phyloP scores from a whole-genome alignment of 2,888 invertebrate species.

The Athalia cordata region DNA sequence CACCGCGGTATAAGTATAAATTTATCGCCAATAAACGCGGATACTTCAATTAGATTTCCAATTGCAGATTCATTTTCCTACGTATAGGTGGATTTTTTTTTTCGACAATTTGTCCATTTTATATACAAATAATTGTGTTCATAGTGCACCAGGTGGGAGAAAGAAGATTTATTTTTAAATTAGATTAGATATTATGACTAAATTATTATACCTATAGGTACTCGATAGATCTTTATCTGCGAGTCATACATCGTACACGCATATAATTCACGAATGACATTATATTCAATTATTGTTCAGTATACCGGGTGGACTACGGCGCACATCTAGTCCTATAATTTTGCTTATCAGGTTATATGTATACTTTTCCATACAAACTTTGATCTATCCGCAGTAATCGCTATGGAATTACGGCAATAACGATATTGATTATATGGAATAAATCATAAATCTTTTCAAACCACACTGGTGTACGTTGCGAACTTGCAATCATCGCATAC shows the following conservation, averaged over 20 bases:
- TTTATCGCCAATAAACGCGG: background rate
- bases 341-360: too few relatives aligned
- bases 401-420: too few relatives aligned
- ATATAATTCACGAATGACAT: slow-evolving; percentile 14
- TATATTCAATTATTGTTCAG: background rate
- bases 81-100: background rate
- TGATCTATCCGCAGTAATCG: too few relatives aligned
- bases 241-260: background rate
- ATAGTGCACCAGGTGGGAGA: too few relatives aligned
- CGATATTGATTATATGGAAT: too few relatives aligned
- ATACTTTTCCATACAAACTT: background rate
- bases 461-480: too few relatives aligned
- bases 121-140: too few relatives aligned
- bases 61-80: background rate
- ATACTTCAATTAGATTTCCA: slow-evolving; percentile 2
- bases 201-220: slow-evolving; percentile 1
- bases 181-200: slow-evolving; percentile 26
- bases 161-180: background rate
- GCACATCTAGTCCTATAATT: too few relatives aligned
- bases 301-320: background rate
- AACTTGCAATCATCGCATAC: too few relatives aligned
- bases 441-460: too few relatives aligned
- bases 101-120: background rate
- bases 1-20: too few relatives aligned
- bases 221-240: slow-evolving; percentile 12